Percentiles rank a stretch among this genome's conserved stretches.
Conservation (phyloP, 2,888 invertebrate species). For the Melanchra persicariae region DNA sequence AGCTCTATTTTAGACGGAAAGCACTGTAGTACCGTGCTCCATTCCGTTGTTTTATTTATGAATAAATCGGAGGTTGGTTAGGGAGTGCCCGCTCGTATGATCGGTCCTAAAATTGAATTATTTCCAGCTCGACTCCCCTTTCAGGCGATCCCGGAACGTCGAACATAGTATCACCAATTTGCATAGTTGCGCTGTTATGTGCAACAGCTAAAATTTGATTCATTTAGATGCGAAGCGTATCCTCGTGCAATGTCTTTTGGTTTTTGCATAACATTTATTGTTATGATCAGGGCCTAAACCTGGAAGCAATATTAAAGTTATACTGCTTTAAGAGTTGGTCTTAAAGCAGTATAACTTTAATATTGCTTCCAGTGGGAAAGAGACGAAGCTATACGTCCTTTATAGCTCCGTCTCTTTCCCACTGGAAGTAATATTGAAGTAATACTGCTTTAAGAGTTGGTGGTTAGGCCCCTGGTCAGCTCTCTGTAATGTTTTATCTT, state of each 20-base stretch:
- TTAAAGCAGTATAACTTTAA: too few species aligned
- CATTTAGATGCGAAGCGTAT: constrained; percentile 64
- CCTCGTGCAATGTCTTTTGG: constrained; percentile 48
- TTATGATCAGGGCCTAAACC: too few species aligned
- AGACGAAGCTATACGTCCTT: too few species aligned
- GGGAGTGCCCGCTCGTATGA: constrained; percentile 74
- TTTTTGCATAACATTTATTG: constrained; percentile 51
- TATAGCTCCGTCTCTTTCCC: too few species aligned
- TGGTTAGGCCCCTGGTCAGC: too few species aligned
- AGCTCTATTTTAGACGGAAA: constrained; percentile 46
- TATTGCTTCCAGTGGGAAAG: too few species aligned
- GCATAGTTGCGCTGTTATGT: constrained; percentile 70
- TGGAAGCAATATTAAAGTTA: too few species aligned
- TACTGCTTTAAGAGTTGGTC: too few species aligned
- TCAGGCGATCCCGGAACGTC: constrained; percentile 60
- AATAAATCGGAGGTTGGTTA: constrained; percentile 74
- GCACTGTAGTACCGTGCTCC: constrained; percentile 25
- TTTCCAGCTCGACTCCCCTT: constrained; percentile 72
- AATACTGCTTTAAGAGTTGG: too few species aligned
- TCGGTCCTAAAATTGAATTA: constrained; percentile 83
- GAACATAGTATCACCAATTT: constrained; percentile 71
- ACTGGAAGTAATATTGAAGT: too few species aligned
- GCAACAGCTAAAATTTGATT: constrained; percentile 71
- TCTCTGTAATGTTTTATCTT: constrained; percentile 65
- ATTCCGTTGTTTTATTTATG: constrained; percentile 76